Conservation (phyloP, 2,888 invertebrate species). For the Drosophila aldrichi region DNA sequence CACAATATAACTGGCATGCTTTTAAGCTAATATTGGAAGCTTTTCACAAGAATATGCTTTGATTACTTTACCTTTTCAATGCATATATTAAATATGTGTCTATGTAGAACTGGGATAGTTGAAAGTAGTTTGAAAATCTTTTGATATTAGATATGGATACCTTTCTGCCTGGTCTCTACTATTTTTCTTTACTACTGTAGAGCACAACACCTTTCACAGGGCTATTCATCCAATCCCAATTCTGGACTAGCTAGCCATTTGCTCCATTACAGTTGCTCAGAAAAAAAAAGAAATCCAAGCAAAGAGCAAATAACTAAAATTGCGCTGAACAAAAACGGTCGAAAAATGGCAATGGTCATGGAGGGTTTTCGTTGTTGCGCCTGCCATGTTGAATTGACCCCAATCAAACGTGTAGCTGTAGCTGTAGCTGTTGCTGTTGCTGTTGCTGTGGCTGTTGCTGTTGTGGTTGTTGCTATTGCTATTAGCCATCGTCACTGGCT, state of each 20-base stretch:
- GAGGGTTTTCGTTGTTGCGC: conserved; percentile 10
- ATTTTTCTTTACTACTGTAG: too few species aligned
- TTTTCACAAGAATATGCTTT: neutral
- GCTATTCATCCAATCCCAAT: neutral
- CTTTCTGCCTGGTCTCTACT: neutral
- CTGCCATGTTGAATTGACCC: conserved; percentile 67
- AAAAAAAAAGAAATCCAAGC: conserved; percentile 22
- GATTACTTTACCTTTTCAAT: neutral
- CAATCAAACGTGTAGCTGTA: conserved; percentile 59
- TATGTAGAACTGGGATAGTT: neutral
- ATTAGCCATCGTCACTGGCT: conserved; percentile 40
- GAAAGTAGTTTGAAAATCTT: neutral
- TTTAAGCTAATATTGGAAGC: neutral
- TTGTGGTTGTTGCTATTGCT: conserved; percentile 30
- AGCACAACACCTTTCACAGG: neutral
- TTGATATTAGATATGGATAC: neutral
- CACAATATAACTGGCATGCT: neutral
- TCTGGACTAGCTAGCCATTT: conserved; percentile 9
- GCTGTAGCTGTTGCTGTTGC: conserved; percentile 12
- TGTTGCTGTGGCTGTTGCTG: conserved; percentile 34
- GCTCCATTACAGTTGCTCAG: conserved; percentile 14
- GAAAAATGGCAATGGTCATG: conserved; percentile 9
- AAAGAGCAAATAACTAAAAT: conserved; percentile 33
- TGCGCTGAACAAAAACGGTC: conserved; percentile 15
- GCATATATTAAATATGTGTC: neutral